Base-by-base conservation (phyloP, 1,140 invertebrate species). In the Megalonaias nervosa region DNA sequence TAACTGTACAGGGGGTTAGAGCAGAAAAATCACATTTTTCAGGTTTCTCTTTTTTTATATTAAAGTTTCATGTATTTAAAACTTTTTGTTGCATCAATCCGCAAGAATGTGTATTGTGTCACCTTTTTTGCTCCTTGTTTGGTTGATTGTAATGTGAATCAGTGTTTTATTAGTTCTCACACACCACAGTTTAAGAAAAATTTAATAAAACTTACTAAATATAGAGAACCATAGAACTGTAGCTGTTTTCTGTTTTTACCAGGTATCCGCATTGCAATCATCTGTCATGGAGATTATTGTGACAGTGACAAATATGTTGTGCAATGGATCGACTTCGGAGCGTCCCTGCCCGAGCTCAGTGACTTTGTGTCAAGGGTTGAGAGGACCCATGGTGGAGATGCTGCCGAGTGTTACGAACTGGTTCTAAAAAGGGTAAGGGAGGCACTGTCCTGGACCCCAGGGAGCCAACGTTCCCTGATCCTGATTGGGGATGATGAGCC, bases 401-500 rank as follows among this genome's bases (percentile, higher is more conserved):
- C 62, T n/a, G 80, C 81, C 13, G 86, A 87, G 58, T 86, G 85
- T 75, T 87, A 87, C 74, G 86, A 87, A 71, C 84, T 87, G n/a
- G 86, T 87, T 23, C 74, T 87, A n/a, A 70, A 80, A 19, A 65
- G 84, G 64, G 59, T 77, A 57, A 19, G 80, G 58, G 81, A 82
- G 15, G 82, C 83, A 19, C 76, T 88, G 61, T 85, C 87, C 38
- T 88, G 87, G 87, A 86, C 84, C 15, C 82, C 85, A 4, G 88
- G 86, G 16, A 82, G 82, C 31, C 81, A 86, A 70, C 77, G 87
- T 2, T 74, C 84, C 1, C 76, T 89, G 26, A 83, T 89, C 58
- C 81, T 88, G 73, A 88, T 89, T n/a, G 85, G 88, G 1, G 88
- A 89, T 67, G 79, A 85, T 23, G 62, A 56, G 15, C 88, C 88